Evolutionary conservation across 2,113 vertebrate species (phyloP), one percentile per base, ranked within the genome.

Genomic region (Engraulis encrasicolus): DNA sequence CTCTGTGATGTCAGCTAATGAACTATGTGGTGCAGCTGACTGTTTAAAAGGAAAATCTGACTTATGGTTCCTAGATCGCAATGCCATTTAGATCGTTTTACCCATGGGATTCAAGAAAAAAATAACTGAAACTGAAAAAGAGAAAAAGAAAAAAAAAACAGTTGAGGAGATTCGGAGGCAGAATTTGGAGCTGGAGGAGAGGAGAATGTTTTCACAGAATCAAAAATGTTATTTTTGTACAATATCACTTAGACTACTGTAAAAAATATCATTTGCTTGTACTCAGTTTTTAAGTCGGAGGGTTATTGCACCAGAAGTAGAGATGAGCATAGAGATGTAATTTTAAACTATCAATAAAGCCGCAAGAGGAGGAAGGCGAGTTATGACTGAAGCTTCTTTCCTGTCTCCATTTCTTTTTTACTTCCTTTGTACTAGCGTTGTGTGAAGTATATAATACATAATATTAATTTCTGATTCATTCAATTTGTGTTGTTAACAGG

Each of bases 171-270:
- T 54, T n/a, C n/a, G n/a, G 54, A 93, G 92, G 84, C 92, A 93
- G 84, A 92, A 94, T 94, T 96, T 94, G 95, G 94, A 96, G 95
- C 92, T 96, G 94, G 92, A 95, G n/a, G 93, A 88, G 88, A 86
- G 84, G 95, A 93, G 95, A 95, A 95, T 96, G 96, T 97, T 97
- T 97, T 97, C 95, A 96, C 95, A 96, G 95, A 97, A 95, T 96
- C 95, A 93, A 97, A n/a, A 96, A 97, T 96, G 96, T 96, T 98
- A 98, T 98, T 98, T 98, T 98, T 98, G 96, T 97, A 97, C 96
- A 97, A 96, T 97, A 96, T 97, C 96, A 97, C 95, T 94, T 96
- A 96, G 95, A 96, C 93, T 96, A 96, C 96, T 97, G 94, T 96
- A 91, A 95, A 93, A 94, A 94, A 95, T 96, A 96, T 97, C 94